Percentiles rank a stretch among this genome's conserved stretches.
Conservation (phyloP, 2,888 invertebrate genomes). For the Epiblema foenella region DNA sequence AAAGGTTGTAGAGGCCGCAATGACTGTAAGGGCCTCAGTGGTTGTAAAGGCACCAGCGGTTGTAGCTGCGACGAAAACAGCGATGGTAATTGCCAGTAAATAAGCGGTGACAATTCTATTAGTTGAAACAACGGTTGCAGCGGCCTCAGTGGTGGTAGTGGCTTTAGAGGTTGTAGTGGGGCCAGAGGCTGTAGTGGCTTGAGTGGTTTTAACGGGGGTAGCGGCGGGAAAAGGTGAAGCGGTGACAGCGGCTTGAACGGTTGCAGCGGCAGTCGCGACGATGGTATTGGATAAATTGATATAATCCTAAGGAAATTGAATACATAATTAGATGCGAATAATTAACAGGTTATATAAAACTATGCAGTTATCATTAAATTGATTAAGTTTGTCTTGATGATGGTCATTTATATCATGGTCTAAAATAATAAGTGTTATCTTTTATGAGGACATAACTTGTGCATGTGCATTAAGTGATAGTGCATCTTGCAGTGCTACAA, state of each 20-base stretch:
- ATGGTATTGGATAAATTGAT: not conserved
- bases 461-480: not conserved
- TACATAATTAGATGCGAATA: not conserved
- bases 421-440: not conserved
- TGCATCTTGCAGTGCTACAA: not conserved
- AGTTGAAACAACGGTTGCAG: not conserved
- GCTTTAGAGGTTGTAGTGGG: not conserved
- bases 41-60: not conserved
- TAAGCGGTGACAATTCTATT: not conserved
- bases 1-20: not conserved
- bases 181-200: not conserved
- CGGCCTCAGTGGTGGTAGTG: not conserved
- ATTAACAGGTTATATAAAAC: not conserved
- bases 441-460: not conserved
- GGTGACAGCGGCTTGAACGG: slow-evolving; percentile 10
- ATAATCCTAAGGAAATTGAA: slow-evolving; percentile 5
- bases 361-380: not conserved
- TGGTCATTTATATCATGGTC: too few relatives aligned
- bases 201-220: slow-evolving; percentile 5
- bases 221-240: not conserved
- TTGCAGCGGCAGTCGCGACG: not conserved
- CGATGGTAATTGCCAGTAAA: not conserved
- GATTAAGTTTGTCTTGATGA: too few relatives aligned
- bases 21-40: not conserved
- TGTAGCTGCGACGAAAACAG: not conserved